A percentile compares a stretch with the other conserved stretches of the same genome.
Conservation (phyloP, 2,888 invertebrate species). For the Lasioglossum villosulum region DNA sequence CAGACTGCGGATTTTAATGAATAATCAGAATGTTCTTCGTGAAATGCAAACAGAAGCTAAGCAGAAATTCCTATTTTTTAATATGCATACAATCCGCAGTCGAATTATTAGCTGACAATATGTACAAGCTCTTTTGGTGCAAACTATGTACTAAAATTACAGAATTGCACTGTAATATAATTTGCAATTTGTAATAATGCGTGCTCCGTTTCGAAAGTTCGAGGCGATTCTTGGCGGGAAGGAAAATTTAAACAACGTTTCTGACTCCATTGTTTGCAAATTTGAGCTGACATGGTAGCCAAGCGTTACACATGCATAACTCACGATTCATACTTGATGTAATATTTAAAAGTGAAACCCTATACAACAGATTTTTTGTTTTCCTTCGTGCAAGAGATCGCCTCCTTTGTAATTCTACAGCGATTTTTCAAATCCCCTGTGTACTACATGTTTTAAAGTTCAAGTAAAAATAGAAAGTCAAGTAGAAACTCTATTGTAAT, state of each 20-base stretch:
- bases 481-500: not conserved
- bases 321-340: not conserved
- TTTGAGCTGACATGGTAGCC: not conserved
- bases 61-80: not conserved
- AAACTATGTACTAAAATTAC: conserved; percentile 16
- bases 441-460: not conserved
- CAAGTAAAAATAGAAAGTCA: not conserved
- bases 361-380: not conserved
- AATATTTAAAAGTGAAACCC: not conserved
- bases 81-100: not conserved
- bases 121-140: conserved; percentile 21
- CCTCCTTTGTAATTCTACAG: not conserved
- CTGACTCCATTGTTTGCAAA: not conserved
- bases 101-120: conserved; percentile 8
- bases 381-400: not conserved
- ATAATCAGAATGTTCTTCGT: not conserved
- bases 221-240: not conserved
- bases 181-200: not conserved
- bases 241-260: not conserved
- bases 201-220: not conserved
- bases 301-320: not conserved
- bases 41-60: not conserved
- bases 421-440: not conserved
- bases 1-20: not conserved
- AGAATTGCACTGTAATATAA: not conserved